Evolutionary conservation across 2,797 vertebrate genomes (phyloP).

Genomic region (Cryptoblepharus egeriae): DNA sequence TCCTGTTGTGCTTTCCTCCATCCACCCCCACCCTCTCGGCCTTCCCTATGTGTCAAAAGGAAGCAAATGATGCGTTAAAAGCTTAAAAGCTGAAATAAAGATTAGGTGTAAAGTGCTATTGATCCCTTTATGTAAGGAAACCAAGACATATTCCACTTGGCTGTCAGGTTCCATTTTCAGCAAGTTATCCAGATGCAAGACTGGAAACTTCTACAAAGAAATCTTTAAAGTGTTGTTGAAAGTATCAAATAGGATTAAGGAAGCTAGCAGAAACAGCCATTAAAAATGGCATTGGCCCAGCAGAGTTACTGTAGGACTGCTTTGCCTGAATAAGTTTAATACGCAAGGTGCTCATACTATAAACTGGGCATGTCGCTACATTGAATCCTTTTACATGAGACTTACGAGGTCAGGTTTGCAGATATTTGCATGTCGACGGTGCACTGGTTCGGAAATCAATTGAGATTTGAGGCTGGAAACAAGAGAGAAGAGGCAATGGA

Average conservation of each 20-base stretch:
- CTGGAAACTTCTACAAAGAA: constrained; percentile 58
- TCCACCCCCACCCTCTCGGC: not conserved
- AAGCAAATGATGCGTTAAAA: constrained; percentile 75
- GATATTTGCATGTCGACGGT: not conserved
- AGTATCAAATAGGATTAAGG: constrained; percentile 47
- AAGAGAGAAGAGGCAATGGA: not conserved
- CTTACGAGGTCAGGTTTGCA: not conserved
- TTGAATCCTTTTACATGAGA: not conserved
- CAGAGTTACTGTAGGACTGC: constrained; percentile 20
- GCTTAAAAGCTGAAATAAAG: constrained; percentile 75
- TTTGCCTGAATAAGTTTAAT: constrained; percentile 25
- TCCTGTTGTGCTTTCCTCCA: constrained; percentile 63
- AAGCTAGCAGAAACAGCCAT: constrained; percentile 39
- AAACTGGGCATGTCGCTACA: constrained; percentile 10
- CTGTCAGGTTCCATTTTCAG: constrained; percentile 75
- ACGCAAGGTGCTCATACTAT: constrained; percentile 8
- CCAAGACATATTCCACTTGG: constrained; percentile 60
- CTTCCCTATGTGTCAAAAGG: constrained; percentile 71
- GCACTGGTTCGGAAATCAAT: not conserved
- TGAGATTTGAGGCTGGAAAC: not conserved
- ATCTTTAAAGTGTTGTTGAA: constrained; percentile 59
- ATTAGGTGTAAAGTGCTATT: constrained; percentile 79
- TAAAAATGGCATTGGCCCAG: constrained; percentile 36
- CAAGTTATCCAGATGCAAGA: constrained; percentile 59
- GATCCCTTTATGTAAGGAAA: constrained; percentile 72